Evolutionary conservation across 2,797 vertebrate species (phyloP), one percentile per base, ranked within the genome.

Genomic region (Basileuterus tristriatus): DNA sequence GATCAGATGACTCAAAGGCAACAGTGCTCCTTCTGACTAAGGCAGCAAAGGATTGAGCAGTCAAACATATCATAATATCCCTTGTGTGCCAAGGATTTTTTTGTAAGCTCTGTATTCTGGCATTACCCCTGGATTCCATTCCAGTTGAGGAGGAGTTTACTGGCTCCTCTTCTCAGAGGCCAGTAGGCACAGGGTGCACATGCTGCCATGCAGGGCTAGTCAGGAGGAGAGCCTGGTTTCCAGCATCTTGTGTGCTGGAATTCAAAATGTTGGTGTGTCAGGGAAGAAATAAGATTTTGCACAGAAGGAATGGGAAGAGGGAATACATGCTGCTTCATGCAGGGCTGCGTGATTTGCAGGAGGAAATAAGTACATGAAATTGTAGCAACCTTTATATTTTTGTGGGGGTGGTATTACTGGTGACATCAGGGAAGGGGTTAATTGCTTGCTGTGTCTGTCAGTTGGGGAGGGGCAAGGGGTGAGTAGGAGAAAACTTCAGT

Each of bases 401-500:
- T 71, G 49, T 41, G 63, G 65, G 39, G 29, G 11, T 93, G 78
- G 34, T 68, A n/a, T 76, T 93, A 46, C 52, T 71, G 46, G n/a
- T 82, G 67, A 46, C 60, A 84, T 27, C 23, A 32, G 41, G 60
- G 76, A 93, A 87, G 49, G 85, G 34, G 82, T 93, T 95, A 94
- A 92, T 91, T 94, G 75, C 72, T 78, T 23, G 30, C 71, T 50
- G 16, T 72, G 74, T 83, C 67, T 83, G 39, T 93, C 44, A 59
- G 63, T 62, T 67, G 36, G 46, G 36, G 37, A 68, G 89, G 36
- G 49, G 23, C 16, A 64, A 68, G 47, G 68, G 60, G 36, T 36
- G 74, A 97, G 70, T 46, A 65, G 14, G 87, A 96, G 88, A 87
- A 93, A 30, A 75, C 78, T 95, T 96, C 93, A 86, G 81, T 91